Base-by-base conservation (phyloP, 2,797 vertebrate species). In the Lutjanus argentimaculatus region DNA sequence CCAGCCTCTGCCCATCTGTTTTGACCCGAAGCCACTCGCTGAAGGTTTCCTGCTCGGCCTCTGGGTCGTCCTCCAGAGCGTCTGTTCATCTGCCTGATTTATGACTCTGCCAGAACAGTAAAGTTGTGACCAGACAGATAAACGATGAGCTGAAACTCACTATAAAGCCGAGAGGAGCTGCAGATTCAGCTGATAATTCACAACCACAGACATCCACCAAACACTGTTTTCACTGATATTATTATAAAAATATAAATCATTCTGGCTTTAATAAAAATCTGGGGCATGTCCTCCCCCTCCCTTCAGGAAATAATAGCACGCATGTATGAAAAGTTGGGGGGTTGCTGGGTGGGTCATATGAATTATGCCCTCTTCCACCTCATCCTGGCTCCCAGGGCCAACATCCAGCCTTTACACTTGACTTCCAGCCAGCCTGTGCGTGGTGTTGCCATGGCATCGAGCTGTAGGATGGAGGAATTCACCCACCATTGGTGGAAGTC, bases 391-490 rank as follows among this genome's bases (percentile, higher is more conserved):
- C 72, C 49, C 8, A 2, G 7, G 57, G 71, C 68, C 0, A 16
- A 49, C 64, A 56, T 61, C n/a, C 72, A 65, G 72, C 65, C 30
- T 67, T 40, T 15, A 56, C 64, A 57, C 67, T 72, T 9, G 14
- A 56, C 59, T 77, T 16, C 0, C 52, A 65, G 67, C 78, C 66
- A 2, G 43, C 8, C 30, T 76, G 67, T 72, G 67, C 17, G n/a
- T 77, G 65, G 56, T 12, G 80, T 84, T 88, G 74, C 83, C 76
- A 70, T 80, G 85, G 72, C 45, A 19, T 17, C 36, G 14, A 19
- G 55, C 57, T 72, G 80, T 11, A 78, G 79, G 77, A 83, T 25
- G 86, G 17, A 77, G 84, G 85, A 76, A 80, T 80, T 56, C 79
- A 61, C 80, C 79, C 57, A 13, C 51, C 16, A 6, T 16, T 17